Base-by-base conservation (phyloP, 2,113 vertebrate species). In the Dicerorhinus sumatrensis region DNA sequence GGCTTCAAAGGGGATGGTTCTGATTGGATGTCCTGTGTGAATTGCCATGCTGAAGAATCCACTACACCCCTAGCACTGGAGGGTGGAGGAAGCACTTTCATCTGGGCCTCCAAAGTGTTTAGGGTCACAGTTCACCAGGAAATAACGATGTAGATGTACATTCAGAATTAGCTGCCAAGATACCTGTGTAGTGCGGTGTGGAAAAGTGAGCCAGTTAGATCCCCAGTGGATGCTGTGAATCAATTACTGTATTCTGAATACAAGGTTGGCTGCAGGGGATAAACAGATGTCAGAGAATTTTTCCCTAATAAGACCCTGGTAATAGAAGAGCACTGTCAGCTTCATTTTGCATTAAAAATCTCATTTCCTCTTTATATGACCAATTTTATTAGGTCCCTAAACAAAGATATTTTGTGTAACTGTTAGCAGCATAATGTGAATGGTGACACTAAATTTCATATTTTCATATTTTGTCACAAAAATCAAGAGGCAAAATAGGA, bases 191-290 rank as follows among this genome's bases (percentile, higher is more conserved):
- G 98, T 98, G 98, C 73, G 97, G 99, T 99, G 98, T 99, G 99
- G 98, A 99, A 99, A 99, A 99, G 98, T 99, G 99, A 99, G 98
- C 94, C 98, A 99, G 99, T 99, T 97, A 98, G 98, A 99, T 99
- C 99, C 99, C 99, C 98, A 99, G 99, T 99, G 99, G 99, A 99
- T 98, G 99, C 98, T 99, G 98, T 98, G 99, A 99, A 99, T 99
- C 99, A 99, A 99, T 99, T 99, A 99, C 99, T 99, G 98, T 99
- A 99, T 99, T 99, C 99, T 99, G 98, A 99, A 99, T 99, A 99
- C 99, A 99, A 99, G 98, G 99, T 99, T 99, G 99, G 99, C 99
- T 99, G 98, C 98, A 98, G 99, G 98, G 99, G 99, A 99, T 99
- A 99, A 99, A 99, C 99, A 99, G 99, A 99, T 99, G 99, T 99